These are phyloP conservation scores for Gobius niger DNA, from an alignment of 2,113 vertebrate genomes.

Conservation along the genomic window DNA sequence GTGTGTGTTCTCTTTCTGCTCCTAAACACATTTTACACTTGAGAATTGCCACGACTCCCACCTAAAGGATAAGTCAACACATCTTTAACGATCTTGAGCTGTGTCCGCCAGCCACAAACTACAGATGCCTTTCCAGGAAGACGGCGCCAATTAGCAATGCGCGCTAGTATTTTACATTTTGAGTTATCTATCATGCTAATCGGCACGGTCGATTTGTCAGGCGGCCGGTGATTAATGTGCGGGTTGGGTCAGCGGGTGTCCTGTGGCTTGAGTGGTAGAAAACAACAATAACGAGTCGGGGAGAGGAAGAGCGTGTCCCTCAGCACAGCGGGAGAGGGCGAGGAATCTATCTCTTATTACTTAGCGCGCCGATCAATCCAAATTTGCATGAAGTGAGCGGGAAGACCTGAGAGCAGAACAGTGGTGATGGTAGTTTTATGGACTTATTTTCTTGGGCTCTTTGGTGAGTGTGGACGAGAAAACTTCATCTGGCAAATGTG, in stretches of 20 bases:
- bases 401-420: not conserved
- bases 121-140: slow-evolving; percentile 46
- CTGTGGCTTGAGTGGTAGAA: slow-evolving; percentile 74
- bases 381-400: slow-evolving; percentile 51
- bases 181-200: slow-evolving; percentile 90
- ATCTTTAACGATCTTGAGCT: slow-evolving; percentile 43
- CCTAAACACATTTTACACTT: slow-evolving; percentile 9
- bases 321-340: slow-evolving; percentile 73
- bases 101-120: slow-evolving; percentile 29
- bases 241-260: slow-evolving; percentile 50
- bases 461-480: slow-evolving; percentile 44
- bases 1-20: not conserved
- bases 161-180: slow-evolving; percentile 92
- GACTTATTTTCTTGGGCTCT: slow-evolving; percentile 64
- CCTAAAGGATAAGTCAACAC: slow-evolving; percentile 42
- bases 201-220: slow-evolving; percentile 87
- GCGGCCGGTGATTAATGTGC: slow-evolving; percentile 90
- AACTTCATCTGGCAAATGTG: too few species aligned
- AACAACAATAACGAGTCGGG: slow-evolving; percentile 41
- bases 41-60: slow-evolving; percentile 17
- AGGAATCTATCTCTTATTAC: slow-evolving; percentile 35
- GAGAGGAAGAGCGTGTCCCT: slow-evolving; percentile 29
- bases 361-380: slow-evolving; percentile 54
- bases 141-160: slow-evolving; percentile 54
- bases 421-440: slow-evolving; percentile 69